Conservation (phyloP, 2,888 invertebrate species). For the Lampropteryx suffumata region DNA sequence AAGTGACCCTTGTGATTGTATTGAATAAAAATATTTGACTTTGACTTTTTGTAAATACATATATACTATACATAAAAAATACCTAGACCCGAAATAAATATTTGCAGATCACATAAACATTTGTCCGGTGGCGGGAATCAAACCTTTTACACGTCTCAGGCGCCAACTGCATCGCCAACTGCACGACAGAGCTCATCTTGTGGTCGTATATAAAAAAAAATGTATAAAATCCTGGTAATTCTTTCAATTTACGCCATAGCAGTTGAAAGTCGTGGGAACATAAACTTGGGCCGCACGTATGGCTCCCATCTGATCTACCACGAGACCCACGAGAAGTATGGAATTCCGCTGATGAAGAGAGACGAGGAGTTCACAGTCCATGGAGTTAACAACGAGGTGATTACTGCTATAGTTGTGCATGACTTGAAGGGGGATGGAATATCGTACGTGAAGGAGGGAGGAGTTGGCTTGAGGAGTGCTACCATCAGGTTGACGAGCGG, state of each 20-base stretch:
- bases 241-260: not conserved
- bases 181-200: no score
- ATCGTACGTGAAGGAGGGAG: slow-evolving; percentile 40
- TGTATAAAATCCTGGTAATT: not conserved
- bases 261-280: slow-evolving; percentile 6
- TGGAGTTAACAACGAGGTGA: slow-evolving; percentile 30
- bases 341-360: slow-evolving; percentile 32
- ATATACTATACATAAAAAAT: no score
- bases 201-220: no score
- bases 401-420: slow-evolving; percentile 37
- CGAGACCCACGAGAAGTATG: slow-evolving; percentile 34
- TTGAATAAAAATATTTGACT: no score
- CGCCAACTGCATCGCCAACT: no score
- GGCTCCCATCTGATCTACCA: slow-evolving; percentile 39
- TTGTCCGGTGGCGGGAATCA: no score
- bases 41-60: no score
- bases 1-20: no score
- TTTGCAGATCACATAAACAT: no score
- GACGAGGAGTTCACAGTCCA: slow-evolving; percentile 32
- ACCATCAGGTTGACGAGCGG: slow-evolving; percentile 39
- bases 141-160: no score
- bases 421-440: slow-evolving; percentile 40
- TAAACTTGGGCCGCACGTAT: not conserved
- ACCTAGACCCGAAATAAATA: no score
- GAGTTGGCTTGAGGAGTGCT: slow-evolving; percentile 38